Conservation (phyloP, 1,140 invertebrate genomes). For the Drosophila mojavensis region DNA sequence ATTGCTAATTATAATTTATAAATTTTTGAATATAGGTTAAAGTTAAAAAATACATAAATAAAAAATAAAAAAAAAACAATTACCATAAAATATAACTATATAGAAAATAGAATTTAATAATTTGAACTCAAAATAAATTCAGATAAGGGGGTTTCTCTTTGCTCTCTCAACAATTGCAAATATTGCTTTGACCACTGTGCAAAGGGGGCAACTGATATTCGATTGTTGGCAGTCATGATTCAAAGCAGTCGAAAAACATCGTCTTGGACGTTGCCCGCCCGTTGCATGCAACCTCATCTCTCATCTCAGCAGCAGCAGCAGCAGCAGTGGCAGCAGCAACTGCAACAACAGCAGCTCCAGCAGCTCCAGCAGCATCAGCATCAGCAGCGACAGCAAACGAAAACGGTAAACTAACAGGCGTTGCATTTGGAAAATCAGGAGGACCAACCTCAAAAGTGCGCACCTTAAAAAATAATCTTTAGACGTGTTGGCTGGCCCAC, state of each 20-base stretch:
- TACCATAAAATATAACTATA: no score
- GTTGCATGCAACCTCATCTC: constrained; percentile 80
- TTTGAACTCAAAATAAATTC: no score
- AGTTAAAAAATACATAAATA: no score
- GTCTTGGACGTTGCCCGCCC: constrained; percentile 60
- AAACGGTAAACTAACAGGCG: constrained; percentile 81
- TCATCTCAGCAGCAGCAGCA: constrained; percentile 45
- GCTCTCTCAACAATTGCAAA: not conserved
- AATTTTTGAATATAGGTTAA: no score
- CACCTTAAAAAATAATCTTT: constrained; percentile 81
- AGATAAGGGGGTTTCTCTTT: no score
- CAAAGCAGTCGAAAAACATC: constrained; percentile 69
- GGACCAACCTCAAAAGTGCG: constrained; percentile 81
- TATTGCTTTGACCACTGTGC: constrained; percentile 30
- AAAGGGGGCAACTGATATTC: constrained; percentile 64
- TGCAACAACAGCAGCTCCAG: not conserved
- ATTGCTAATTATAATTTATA: no score
- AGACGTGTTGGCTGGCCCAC: constrained; percentile 69
- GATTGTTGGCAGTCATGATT: constrained; percentile 81
- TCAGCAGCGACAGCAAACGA: constrained; percentile 36
- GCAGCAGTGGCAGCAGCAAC: constrained; percentile 12
- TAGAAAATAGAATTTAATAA: no score
- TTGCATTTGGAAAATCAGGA: constrained; percentile 81
- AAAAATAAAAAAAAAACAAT: no score
- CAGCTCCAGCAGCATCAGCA: not conserved